Percentiles rank a stretch among this genome's conserved stretches.
phyloP scores from a whole-genome alignment of 2,113 vertebrate genomes.

The Mormoops blainvillei region DNA sequence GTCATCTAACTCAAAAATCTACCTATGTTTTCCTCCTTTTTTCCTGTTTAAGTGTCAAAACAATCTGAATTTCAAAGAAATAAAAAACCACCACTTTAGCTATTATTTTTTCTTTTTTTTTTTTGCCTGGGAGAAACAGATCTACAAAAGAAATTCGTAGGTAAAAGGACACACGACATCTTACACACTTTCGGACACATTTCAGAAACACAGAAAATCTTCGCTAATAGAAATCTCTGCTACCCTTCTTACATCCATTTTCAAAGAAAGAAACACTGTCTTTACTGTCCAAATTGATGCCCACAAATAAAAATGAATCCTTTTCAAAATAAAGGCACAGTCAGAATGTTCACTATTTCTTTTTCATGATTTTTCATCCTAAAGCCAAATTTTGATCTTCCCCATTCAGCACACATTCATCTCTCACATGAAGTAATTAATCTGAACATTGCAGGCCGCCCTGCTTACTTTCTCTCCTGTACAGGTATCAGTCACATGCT shows the following conservation, averaged over 20 bases:
- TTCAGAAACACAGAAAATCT: constrained; percentile 31
- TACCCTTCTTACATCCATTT: neutral
- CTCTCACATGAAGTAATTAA: neutral
- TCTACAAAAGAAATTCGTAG: neutral
- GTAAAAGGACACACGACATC: neutral
- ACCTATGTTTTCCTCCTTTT: neutral
- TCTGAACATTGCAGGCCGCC: neutral
- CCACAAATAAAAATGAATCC: neutral
- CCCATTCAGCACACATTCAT: neutral
- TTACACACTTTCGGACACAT: neutral
- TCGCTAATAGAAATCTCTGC: constrained; percentile 7
- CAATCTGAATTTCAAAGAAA: constrained; percentile 35
- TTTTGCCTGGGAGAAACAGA: neutral
- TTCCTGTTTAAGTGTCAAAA: constrained; percentile 15
- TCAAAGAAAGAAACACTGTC: neutral
- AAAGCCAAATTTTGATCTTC: constrained; percentile 25
- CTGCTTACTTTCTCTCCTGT: constrained; percentile 2
- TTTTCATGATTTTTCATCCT: constrained; percentile 14
- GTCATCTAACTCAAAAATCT: constrained; percentile 22
- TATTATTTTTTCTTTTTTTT: neutral
- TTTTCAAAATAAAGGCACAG: neutral
- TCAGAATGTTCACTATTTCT: neutral
- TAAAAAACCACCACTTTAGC: neutral
- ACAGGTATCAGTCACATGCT: neutral
- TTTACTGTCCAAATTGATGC: neutral